Evolutionary conservation across 2,113 vertebrate genomes (phyloP).

Genomic region (Sturnira hondurensis): DNA sequence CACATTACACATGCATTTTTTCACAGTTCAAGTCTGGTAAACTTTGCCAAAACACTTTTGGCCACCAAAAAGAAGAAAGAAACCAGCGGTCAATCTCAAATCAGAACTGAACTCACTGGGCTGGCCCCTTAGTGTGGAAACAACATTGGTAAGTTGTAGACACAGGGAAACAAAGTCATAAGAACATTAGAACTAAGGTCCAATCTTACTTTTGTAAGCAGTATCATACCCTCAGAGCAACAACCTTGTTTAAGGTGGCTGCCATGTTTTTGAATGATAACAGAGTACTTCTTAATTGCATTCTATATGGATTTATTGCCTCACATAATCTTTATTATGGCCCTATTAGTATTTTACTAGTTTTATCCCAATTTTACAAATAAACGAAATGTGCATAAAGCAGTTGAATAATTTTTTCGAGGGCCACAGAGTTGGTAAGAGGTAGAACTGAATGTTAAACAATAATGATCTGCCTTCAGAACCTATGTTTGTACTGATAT

Average conservation of each 20-base stretch:
- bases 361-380: not conserved
- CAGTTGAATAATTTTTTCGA: not conserved
- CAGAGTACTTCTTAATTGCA: not conserved
- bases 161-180: not conserved
- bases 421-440: not conserved
- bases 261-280: not conserved
- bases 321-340: not conserved
- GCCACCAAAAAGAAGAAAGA: not conserved
- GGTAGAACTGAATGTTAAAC: not conserved
- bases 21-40: not conserved
- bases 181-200: not conserved
- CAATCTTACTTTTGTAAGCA: not conserved
- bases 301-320: not conserved
- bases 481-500: not conserved
- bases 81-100: not conserved
- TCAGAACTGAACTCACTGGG: not conserved
- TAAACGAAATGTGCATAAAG: not conserved
- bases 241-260: not conserved
- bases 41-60: not conserved
- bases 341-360: not conserved
- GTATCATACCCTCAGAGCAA: not conserved
- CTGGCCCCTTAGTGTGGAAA: not conserved
- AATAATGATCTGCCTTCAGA: not conserved
- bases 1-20: not conserved
- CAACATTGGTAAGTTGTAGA: not conserved